Evolutionary conservation across 2,797 vertebrate species (phyloP).

Genomic region (Eleutherodactylus coqui): DNA sequence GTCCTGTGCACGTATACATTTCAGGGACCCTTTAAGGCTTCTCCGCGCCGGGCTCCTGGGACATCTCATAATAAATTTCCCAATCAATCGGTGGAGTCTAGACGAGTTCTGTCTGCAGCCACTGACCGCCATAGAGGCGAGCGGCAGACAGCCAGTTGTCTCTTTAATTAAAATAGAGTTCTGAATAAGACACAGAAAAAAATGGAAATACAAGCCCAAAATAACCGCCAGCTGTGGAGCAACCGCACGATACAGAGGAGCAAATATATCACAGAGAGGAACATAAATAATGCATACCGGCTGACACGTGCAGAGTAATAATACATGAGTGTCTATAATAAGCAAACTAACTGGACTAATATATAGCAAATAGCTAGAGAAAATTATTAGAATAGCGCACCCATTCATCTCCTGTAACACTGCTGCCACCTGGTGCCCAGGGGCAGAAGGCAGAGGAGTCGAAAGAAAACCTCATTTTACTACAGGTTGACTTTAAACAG

Average conservation of each 20-base stretch:
- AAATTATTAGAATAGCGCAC: no score
- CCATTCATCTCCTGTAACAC: no score
- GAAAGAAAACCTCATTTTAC: no score
- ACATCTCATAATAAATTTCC: not conserved
- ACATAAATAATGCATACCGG: no score
- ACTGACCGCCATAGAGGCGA: not conserved
- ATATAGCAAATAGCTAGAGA: no score
- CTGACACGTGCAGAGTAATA: not conserved
- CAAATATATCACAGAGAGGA: not conserved
- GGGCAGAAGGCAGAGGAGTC: no score
- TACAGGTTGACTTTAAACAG: no score
- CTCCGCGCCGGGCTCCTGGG: not conserved
- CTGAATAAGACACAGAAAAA: not conserved
- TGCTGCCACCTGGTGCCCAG: no score
- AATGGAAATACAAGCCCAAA: not conserved
- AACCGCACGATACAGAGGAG: not conserved
- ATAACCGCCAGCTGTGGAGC: slow-evolving; percentile 21
- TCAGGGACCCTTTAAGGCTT: not conserved
- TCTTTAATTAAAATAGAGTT: slow-evolving; percentile 6
- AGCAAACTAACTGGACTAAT: no score
- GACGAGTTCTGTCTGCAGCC: not conserved
- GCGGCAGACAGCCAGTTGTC: not conserved
- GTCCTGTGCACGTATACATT: no score
- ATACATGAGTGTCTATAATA: no score
- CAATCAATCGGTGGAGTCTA: not conserved